phyloP scores from a whole-genome alignment of 2,888 invertebrate species.

The Pachliopta kotzebuea region DNA sequence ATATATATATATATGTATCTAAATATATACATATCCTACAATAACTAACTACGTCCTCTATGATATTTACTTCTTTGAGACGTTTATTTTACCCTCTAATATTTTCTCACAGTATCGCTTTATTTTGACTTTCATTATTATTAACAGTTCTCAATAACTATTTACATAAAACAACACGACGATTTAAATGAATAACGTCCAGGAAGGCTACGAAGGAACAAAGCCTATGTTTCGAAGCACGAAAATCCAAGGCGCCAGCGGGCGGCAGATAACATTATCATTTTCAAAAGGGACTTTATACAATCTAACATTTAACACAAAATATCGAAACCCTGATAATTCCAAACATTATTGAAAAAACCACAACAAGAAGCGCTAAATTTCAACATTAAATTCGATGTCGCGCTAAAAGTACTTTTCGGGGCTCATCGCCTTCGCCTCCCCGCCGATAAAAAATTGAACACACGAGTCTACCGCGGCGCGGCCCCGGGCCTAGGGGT shows the following conservation, averaged over 20 bases:
- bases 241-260: slow-evolving; percentile 45
- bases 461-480: slow-evolving; percentile 19
- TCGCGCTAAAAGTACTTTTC: slow-evolving; percentile 57
- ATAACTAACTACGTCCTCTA: slow-evolving; percentile 72
- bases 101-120: slow-evolving; percentile 79
- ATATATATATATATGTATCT: slow-evolving; percentile 34
- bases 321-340: slow-evolving; percentile 77
- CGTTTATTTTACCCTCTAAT: slow-evolving; percentile 71
- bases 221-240: slow-evolving; percentile 60
- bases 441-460: slow-evolving; percentile 51
- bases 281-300: slow-evolving; percentile 42
- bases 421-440: slow-evolving; percentile 47
- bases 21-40: slow-evolving; percentile 57
- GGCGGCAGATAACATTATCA: slow-evolving; percentile 41
- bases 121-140: slow-evolving; percentile 77
- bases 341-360: slow-evolving; percentile 70
- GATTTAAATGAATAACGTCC: slow-evolving; percentile 40
- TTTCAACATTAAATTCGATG: slow-evolving; percentile 78
- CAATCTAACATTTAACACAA: slow-evolving; percentile 63
- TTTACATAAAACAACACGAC: slow-evolving; percentile 61
- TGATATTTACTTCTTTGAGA: slow-evolving; percentile 71
- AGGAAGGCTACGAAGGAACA: slow-evolving; percentile 56
- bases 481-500: too few species aligned
- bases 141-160: slow-evolving; percentile 71
- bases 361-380: slow-evolving; percentile 70